Conservation (phyloP, 2,888 invertebrate genomes). For the Bedellia somnulentella region DNA sequence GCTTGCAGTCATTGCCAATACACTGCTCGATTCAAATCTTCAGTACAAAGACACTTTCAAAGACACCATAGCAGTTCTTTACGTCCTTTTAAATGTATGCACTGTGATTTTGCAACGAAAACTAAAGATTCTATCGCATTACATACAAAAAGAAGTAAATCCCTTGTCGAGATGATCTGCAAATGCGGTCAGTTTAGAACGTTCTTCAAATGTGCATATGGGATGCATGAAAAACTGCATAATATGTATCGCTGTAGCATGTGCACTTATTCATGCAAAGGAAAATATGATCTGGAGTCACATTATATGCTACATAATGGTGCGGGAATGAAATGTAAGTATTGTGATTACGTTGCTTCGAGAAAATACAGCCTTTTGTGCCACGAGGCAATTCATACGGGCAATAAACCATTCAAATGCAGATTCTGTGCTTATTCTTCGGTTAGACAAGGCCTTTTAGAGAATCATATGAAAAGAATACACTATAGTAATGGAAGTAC, state of each 20-base stretch:
- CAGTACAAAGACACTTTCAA: conserved; percentile 36
- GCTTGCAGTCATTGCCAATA: conserved; percentile 29
- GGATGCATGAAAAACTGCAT: conserved; percentile 29
- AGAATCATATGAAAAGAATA: conserved; percentile 23
- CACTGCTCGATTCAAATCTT: conserved; percentile 29
- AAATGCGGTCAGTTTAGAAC: conserved; percentile 21
- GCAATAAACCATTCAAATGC: conserved; percentile 30
- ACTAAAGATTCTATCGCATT: conserved; percentile 36
- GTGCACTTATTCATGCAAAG: conserved; percentile 25
- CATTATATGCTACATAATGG: conserved; percentile 30
- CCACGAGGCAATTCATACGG: conserved; percentile 30
- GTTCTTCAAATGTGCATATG: conserved; percentile 25
- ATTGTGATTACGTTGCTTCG: conserved; percentile 23
- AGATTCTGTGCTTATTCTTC: conserved; percentile 23
- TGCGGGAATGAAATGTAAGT: conserved; percentile 23
- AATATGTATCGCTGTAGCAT: conserved; percentile 23
- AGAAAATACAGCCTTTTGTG: conserved; percentile 24
- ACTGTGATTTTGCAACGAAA: conserved; percentile 37
- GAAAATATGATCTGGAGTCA: conserved; percentile 28
- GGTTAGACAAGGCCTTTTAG: conserved; percentile 20
- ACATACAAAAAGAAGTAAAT: conserved; percentile 31
- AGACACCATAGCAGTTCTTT: conserved; percentile 25
- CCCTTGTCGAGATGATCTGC: conserved; percentile 16
- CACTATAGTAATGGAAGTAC: no score
- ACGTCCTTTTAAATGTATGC: conserved; percentile 29